Evolutionary conservation across 2,888 invertebrate species (phyloP), one percentile per base, ranked within the genome.

Genomic region (Lissonota sp.): DNA sequence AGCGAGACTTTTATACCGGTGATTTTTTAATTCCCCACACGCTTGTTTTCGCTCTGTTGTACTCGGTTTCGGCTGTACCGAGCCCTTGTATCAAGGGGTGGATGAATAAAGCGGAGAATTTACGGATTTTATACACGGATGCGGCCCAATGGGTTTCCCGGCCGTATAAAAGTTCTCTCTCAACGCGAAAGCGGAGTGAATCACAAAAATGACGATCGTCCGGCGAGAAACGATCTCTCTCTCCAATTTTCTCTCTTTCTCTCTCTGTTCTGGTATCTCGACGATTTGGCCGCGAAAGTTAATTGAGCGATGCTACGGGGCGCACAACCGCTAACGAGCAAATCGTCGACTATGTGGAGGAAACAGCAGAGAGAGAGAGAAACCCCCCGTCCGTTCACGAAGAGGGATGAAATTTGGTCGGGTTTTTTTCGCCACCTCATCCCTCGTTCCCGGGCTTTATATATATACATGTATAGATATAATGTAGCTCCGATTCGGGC

Each of bases 291-390:
- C 51, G 58, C 63, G 16, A 37, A 60, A 86, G 88, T 90, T 90
- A 91, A 91, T 91, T 91, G 91, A 91, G 89, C 88, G 88, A 87
- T 88, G 85, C 84, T 84, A 85, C 85, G 82, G 85, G 87, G 84
- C 87, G 87, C 81, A 84, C 26, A 26, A 26, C 86, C 87, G 87
- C 89, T 91, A 91, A 91, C 89, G 90, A 91, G 91, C 89, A 90
- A 90, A 91, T 91, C 87, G 90, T 86, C 88, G 86, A 88, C 86
- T 87, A 88, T 75, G 83, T 84, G 12, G 40, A 64, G 39, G 74
- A 53, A 70, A 40, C 44, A 51, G 46, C 10, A 37, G 37, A 16
- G 53, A 39, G 67, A 4, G 14, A 8, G 12, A 12, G 44, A 26
- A n/a, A 6, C 51, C 14, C 44, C 5, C n/a, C 6, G 55, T 12